Base-by-base conservation (phyloP, 2,888 invertebrate species). In the Chaetogeoica ovagalla region DNA sequence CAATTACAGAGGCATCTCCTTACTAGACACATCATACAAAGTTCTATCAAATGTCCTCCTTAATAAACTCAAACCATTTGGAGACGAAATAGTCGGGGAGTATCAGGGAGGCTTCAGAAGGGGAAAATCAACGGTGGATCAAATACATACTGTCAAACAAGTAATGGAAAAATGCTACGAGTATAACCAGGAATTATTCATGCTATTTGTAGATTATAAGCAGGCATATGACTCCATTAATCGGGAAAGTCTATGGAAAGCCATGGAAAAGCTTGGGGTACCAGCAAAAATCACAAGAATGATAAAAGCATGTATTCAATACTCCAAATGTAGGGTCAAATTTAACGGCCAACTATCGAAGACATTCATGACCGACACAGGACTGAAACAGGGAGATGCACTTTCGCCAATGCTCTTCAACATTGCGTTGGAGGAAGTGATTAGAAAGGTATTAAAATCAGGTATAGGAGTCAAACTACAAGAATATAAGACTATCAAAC, bases 1-100 rank as follows among this genome's bases (percentile, higher is more conserved):
- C 23, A 82, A 82, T 77, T 82, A 82, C 68, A 74, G 81, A 57
- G 82, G 82, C 52, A 82, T 82, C n/a, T 75, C 69, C 23, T 59
- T 82, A 43, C 70, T 82, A 23, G 77, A 72, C 39, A 82, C 82
- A 39, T 39, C 39, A 39, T 39, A 39, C 7, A 39, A 39, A 39
- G 39, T 39, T 7, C 39, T 39, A 4, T 39, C 39, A 7, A 39
- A 39, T 7, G 7, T 39, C 4, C 4, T 39, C 7, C 7, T 39
- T 6, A 39, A 68, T 62, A 59, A n/a, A 76, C 55, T 82, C n/a
- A 71, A 76, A 57, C 21, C 37, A 2, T 82, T 71, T 76, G 75
- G 70, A 55, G 70, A 81, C 70, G 69, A 69, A 69, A 39, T 81
- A 23, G 23, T 81, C 21, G 74, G 68, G 60, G 75, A 81, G 17